Evolutionary conservation across 2,797 vertebrate genomes (phyloP), one percentile per base, ranked within the genome.

Genomic region (Amazonetta brasiliensis): DNA sequence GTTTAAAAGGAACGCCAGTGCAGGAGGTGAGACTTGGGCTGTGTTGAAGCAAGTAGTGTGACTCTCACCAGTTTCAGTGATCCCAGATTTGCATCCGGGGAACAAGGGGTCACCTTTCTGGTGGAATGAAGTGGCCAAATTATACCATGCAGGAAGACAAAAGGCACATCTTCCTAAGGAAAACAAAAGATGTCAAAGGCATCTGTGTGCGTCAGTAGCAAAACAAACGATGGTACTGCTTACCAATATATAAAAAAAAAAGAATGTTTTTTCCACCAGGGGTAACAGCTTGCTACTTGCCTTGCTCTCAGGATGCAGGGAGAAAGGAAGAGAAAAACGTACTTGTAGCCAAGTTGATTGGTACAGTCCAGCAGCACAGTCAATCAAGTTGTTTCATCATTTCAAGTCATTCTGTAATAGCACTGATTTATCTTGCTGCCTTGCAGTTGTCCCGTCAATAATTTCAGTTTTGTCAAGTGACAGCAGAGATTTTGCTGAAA

Each of bases 401-500:
- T 87, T 72, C 68, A 55, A 81, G 80, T 43, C 52, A 44, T 93
- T 84, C 67, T 93, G 66, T 92, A 84, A 72, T 75, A 82, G 64
- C 87, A 58, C 58, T 75, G 92, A 83, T 95, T 87, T 92, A 46
- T 95, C 79, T 94, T 9, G 1, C 75, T 77, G 77, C 89, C 4
- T 2, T 94, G 72, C 78, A 83, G 8, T 93, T 95, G 59, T 91
- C 68, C 89, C 93, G 87, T 77, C 80, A 92, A 69, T 95, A 93
- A 89, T 87, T 91, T 64, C 72, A 89, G 84, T 85, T 94, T 87
- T 91, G 82, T 87, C 78, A 83, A 79, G 67, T 67, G 74, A 87
- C 76, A 41, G 80, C 83, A 94, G 85, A 90, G 90, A 60, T 90
- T 84, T 95, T 92, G 75, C 64, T 85, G 84, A 90, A 87, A 96